Percentiles rank a stretch among this genome's conserved stretches.
Evolutionary conservation across 2,113 vertebrate genomes (phyloP).

Genomic region (Chaetura pelagica): DNA sequence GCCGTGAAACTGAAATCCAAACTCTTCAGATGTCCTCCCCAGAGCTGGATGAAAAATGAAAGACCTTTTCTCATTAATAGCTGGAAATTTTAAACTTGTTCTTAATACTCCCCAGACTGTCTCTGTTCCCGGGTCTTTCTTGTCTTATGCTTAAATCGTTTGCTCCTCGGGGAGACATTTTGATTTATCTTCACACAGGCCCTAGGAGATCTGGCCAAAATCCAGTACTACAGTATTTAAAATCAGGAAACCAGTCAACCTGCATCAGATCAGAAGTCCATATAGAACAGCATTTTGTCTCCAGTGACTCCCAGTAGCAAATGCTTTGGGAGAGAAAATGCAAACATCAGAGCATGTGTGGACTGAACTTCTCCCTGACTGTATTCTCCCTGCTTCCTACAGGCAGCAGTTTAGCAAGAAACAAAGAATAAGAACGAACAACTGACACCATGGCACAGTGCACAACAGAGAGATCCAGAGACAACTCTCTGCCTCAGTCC

Average conservation of each 20-base stretch:
- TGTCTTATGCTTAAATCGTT: slow-evolving; percentile 40
- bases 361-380: slow-evolving; percentile 14
- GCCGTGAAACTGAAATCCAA: slow-evolving; percentile 64
- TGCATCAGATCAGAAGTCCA: slow-evolving; percentile 39
- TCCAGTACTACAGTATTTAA: slow-evolving; percentile 16
- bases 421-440: background rate
- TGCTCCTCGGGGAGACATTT: slow-evolving; percentile 46
- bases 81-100: slow-evolving; percentile 57
- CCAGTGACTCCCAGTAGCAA: slow-evolving; percentile 63
- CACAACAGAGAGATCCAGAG: background rate
- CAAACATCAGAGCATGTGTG: background rate
- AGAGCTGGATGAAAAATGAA: slow-evolving; percentile 66
- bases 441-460: background rate
- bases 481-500: background rate
- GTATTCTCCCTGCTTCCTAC: background rate
- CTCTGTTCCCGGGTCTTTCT: slow-evolving; percentile 48
- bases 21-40: slow-evolving; percentile 66
- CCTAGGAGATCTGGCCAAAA: slow-evolving; percentile 46
- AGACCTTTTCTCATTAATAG: slow-evolving; percentile 62
- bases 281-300: slow-evolving; percentile 42
- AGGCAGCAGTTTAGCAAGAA: background rate
- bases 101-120: slow-evolving; percentile 53
- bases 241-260: slow-evolving; percentile 27
- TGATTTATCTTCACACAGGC: slow-evolving; percentile 53
- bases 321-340: background rate